phyloP scores from a whole-genome alignment of 2,113 vertebrate species.

The Ageneiosus marmoratus region DNA sequence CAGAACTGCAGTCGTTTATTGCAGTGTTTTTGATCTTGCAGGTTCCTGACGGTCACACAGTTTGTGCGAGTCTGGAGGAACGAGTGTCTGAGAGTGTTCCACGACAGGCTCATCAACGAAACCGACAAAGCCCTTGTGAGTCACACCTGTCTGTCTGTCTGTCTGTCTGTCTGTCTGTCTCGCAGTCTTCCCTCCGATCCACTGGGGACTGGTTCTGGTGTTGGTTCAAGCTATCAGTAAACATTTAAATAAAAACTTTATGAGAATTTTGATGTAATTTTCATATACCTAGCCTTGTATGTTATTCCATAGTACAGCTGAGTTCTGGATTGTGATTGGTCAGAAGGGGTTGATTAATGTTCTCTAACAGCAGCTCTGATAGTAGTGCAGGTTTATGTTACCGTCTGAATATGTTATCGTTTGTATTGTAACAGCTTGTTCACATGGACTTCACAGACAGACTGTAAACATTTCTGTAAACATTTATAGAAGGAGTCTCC shows the following conservation, averaged over 20 bases:
- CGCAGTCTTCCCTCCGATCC: not conserved
- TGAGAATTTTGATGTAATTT: too few species aligned
- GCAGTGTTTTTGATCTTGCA: slow-evolving; percentile 53
- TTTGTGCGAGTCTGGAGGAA: slow-evolving; percentile 97
- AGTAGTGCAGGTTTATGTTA: too few species aligned
- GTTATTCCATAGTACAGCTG: not conserved
- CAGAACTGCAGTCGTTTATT: not conserved
- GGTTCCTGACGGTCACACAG: slow-evolving; percentile 82
- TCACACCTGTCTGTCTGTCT: slow-evolving; percentile 20
- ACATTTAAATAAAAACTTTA: too few species aligned
- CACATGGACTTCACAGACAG: too few species aligned
- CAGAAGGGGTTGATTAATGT: not conserved
- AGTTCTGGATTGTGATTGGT: not conserved
- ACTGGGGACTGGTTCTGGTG: not conserved
- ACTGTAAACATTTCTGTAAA: too few species aligned
- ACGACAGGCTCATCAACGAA: slow-evolving; percentile 89
- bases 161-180: not conserved
- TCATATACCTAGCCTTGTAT: too few species aligned
- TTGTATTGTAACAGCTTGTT: too few species aligned
- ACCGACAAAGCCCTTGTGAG: slow-evolving; percentile 85
- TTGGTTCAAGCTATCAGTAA: not conserved
- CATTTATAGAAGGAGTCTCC: too few species aligned
- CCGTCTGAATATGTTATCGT: too few species aligned
- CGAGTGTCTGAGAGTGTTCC: slow-evolving; percentile 92
- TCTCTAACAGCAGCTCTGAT: too few species aligned